phyloP scores from a whole-genome alignment of 37 sponge, comb jelly and placozoan genomes.

The Halisarca cf. caerulea region DNA sequence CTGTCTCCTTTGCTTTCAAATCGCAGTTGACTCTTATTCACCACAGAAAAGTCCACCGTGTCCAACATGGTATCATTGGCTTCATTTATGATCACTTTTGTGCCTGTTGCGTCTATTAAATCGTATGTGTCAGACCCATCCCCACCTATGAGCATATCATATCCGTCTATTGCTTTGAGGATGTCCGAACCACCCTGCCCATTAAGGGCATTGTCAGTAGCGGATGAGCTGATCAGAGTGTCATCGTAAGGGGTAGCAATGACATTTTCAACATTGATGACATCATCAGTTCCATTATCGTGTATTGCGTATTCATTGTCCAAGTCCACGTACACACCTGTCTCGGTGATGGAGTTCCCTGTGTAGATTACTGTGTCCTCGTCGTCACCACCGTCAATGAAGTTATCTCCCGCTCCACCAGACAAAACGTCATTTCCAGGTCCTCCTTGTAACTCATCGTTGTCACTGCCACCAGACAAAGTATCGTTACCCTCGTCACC shows the following conservation, averaged over 20 bases:
- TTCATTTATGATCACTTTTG: too few relatives aligned
- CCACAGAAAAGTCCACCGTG: too few relatives aligned
- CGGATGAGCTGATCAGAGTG: neutral
- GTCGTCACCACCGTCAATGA: constrained; percentile 26
- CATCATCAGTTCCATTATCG: neutral
- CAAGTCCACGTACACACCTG: constrained; percentile 15
- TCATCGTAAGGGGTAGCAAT: constrained; percentile 40
- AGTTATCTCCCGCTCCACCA: constrained; percentile 18
- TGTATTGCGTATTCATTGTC: neutral
- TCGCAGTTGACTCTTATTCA: too few relatives aligned
- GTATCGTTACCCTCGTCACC: neutral
- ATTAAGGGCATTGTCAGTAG: constrained; percentile 24
- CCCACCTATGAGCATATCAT: constrained; percentile 41
- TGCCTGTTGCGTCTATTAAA: too few relatives aligned
- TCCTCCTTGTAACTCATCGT: neutral
- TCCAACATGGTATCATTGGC: too few relatives aligned
- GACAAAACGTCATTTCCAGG: constrained; percentile 30
- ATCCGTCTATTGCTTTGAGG: neutral
- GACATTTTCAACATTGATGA: neutral
- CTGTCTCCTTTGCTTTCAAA: too few relatives aligned
- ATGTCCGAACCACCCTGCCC: constrained; percentile 37
- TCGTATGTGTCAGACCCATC: too few relatives aligned
- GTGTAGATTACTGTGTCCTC: constrained; percentile 22
- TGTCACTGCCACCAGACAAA: constrained; percentile 28
- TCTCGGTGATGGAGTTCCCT: neutral